Evolutionary conservation across 2,888 invertebrate genomes (phyloP).

Genomic region (Pycnomerus fuliginosus): DNA sequence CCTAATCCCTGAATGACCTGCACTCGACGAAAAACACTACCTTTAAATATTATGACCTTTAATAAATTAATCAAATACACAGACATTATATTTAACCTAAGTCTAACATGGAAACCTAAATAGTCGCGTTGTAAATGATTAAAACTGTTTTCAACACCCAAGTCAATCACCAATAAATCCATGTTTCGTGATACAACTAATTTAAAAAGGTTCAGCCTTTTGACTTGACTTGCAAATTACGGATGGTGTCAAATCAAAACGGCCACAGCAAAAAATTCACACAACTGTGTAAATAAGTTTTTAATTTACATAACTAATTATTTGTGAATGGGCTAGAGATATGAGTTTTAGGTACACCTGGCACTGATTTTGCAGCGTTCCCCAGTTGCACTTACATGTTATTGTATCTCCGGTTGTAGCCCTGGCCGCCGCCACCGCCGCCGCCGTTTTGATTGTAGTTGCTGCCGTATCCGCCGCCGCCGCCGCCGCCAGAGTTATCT

Average conservation of each 20-base stretch:
- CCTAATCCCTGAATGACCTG: constrained; percentile 11
- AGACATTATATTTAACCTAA: constrained; percentile 28
- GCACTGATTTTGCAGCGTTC: constrained; percentile 28
- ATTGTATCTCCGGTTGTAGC: constrained; percentile 48
- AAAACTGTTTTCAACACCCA: not conserved
- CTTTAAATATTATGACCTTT: constrained; percentile 19
- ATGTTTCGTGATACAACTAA: constrained; percentile 1
- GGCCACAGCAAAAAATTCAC: constrained; percentile 5
- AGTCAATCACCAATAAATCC: constrained; percentile 6
- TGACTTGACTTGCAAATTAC: constrained; percentile 6
- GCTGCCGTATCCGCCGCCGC: constrained; percentile 47
- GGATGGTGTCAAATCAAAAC: constrained; percentile 13
- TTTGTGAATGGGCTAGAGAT: constrained; percentile 11
- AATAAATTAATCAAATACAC: constrained; percentile 20
- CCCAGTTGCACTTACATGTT: constrained; percentile 45
- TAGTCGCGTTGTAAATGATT: not conserved
- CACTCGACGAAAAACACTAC: constrained; percentile 17
- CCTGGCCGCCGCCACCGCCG: constrained; percentile 50
- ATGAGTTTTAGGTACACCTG: constrained; percentile 32
- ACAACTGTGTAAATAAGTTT: constrained; percentile 15
- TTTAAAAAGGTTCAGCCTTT: too few species aligned
- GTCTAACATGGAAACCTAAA: constrained; percentile 30
- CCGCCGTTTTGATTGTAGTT: constrained; percentile 53
- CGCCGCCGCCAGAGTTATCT: constrained; percentile 49
- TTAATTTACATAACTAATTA: constrained; percentile 12